A percentile compares a stretch with the other conserved stretches of the same genome.
These are phyloP conservation scores for Lasioglossum vierecki DNA, from an alignment of 2,888 invertebrate species.

Conservation along the genomic window DNA sequence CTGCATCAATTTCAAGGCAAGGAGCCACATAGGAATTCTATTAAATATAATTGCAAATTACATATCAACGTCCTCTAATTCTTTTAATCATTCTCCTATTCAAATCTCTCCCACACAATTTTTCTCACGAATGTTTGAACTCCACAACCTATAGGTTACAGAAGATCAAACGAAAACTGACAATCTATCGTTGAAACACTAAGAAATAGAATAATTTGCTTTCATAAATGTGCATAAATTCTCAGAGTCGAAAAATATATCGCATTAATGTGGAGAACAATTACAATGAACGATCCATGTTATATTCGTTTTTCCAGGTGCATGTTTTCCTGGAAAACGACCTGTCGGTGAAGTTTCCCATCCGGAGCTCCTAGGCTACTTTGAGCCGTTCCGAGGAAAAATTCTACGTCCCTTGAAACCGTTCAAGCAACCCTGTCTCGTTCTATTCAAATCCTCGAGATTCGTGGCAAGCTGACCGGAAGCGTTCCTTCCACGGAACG, in stretches of 20 bases:
- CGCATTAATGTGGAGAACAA: no score
- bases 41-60: neutral
- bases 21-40: neutral
- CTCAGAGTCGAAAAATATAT: neutral
- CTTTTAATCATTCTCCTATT: neutral
- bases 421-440: slow-evolving; percentile 53
- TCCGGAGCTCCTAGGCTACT: neutral
- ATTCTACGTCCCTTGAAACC: neutral
- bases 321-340: neutral
- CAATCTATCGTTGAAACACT: neutral
- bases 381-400: neutral
- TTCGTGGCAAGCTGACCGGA: slow-evolving; percentile 60
- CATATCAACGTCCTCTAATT: neutral
- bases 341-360: neutral
- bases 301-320: neutral
- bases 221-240: neutral
- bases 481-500: slow-evolving; percentile 40
- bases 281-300: neutral
- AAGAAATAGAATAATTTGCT: neutral
- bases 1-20: neutral
- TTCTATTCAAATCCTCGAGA: slow-evolving; percentile 36
- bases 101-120: no score
- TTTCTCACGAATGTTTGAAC: no score
- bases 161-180: neutral
- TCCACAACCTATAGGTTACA: no score